Percentiles rank a stretch among this genome's conserved stretches.
phyloP scores from a whole-genome alignment of 2,113 vertebrate species.

The Pseudopipra pipra region DNA sequence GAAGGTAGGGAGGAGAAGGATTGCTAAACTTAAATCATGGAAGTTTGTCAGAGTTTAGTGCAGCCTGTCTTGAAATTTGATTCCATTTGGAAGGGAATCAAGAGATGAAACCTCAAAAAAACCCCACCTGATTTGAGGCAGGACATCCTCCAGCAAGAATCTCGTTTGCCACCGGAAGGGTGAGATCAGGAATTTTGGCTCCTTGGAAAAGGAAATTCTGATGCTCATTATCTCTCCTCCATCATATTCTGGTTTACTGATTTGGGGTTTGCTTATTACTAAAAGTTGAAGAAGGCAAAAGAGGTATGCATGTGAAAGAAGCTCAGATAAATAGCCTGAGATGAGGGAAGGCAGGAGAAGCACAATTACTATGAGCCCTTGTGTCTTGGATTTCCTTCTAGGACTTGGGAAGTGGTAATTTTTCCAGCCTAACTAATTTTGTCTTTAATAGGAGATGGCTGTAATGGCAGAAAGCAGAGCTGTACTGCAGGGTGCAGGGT shows the following conservation, averaged over 20 bases:
- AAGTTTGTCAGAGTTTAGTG: neutral
- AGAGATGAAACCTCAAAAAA: conserved; percentile 43
- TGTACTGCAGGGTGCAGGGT: neutral
- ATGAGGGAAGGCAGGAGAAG: neutral
- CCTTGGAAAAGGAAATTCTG: conserved; percentile 27
- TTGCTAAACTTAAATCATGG: neutral
- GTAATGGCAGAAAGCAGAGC: neutral
- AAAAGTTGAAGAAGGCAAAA: neutral
- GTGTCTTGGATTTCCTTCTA: neutral
- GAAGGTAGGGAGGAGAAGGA: neutral
- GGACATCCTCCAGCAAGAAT: conserved; percentile 35
- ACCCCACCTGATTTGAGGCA: conserved; percentile 21
- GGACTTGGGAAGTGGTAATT: neutral
- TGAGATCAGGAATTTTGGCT: conserved; percentile 46
- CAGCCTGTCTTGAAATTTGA: conserved; percentile 22
- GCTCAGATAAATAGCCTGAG: neutral
- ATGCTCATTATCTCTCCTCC: conserved; percentile 9
- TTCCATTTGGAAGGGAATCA: conserved; percentile 22
- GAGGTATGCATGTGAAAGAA: neutral
- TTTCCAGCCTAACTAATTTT: neutral
- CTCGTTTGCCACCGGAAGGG: conserved; percentile 35
- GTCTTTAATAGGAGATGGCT: neutral
- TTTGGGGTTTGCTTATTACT: conserved; percentile 10
- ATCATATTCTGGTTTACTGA: conserved; percentile 3
- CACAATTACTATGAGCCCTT: neutral